Conservation (phyloP, 30 jellyfish, hydroid and myxozoan genomes). For the Aurelia sp. region DNA sequence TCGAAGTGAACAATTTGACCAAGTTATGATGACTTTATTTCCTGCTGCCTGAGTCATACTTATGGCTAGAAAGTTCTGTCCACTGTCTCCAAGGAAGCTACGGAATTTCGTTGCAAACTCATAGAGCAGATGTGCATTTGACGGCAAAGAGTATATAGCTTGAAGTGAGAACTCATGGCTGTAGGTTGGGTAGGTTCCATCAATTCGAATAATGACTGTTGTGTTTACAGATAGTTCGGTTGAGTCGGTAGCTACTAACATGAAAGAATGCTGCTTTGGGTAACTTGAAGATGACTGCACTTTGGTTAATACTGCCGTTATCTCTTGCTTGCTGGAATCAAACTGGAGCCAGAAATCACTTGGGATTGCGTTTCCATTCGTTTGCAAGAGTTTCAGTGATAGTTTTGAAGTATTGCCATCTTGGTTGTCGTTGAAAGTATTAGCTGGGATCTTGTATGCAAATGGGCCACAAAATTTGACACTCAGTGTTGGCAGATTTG, state of each 20-base stretch:
- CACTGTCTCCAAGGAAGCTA: slow-evolving; percentile 47
- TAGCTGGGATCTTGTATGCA: slow-evolving; percentile 68
- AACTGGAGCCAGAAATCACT: slow-evolving; percentile 72
- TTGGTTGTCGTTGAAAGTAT: slow-evolving; percentile 80
- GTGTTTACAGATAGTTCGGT: slow-evolving; percentile 31
- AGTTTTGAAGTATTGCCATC: slow-evolving; percentile 87
- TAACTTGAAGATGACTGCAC: slow-evolving; percentile 7
- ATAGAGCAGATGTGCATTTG: slow-evolving; percentile 37
- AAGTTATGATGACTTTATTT: slow-evolving; percentile 39
- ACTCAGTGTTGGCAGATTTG: slow-evolving; percentile 29
- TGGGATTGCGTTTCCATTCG: slow-evolving; percentile 25
- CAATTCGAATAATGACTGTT: slow-evolving; percentile 37
- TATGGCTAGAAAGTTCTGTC: slow-evolving; percentile 47
- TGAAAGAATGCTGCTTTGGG: slow-evolving; percentile 34
- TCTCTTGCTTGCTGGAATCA: slow-evolving; percentile 41
- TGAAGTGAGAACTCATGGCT: slow-evolving; percentile 61
- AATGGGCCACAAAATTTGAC: slow-evolving; percentile 79
- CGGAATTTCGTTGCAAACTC: slow-evolving; percentile 63
- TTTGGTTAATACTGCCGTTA: slow-evolving; percentile 37
- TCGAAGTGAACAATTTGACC: slow-evolving; percentile 79
- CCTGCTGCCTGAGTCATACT: slow-evolving; percentile 54
- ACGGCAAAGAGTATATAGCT: slow-evolving; percentile 4
- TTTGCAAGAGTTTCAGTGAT: slow-evolving; percentile 33
- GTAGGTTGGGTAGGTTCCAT: slow-evolving; percentile 33
- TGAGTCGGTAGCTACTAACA: slow-evolving; percentile 72